Base-by-base conservation (phyloP, 1,140 invertebrate genomes). In the Diachasmimorpha longicaudata region DNA sequence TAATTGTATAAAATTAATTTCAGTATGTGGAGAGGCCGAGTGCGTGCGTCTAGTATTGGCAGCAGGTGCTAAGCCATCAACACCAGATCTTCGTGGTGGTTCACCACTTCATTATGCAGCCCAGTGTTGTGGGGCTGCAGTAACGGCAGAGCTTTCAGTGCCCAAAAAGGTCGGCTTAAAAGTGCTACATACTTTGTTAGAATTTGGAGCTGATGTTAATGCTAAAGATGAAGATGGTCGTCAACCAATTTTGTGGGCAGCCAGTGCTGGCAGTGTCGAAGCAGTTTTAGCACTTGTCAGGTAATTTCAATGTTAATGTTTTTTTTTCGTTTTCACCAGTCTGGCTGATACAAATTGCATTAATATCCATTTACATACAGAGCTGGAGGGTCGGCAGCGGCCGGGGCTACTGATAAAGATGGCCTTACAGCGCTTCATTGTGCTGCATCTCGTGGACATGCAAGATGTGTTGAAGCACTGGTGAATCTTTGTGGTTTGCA, bases 51-150 rank as follows among this genome's bases (percentile, higher is more conserved):
- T 97, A 0, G 92, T 99, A 6, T 87, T 98, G 68, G 93, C 94
- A 1, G 93, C 94, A 0, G 96, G 96, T 4, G 97, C 96, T 0
- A 92, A 94, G 78, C 91, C 96, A 13, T 94, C 95, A 0, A 95
- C 94, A 0, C 93, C 96, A 0, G 98, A 99, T 87, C 93, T 96
- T 73, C 96, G 99, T 84, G 96, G 96, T 5, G 98, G 98, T 10
- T 97, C 95, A 82, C 97, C 98, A 0, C 89, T 99, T 23, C 98
- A 99, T 87, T 99, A 99, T 89, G 97, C 98, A 0, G 97, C 97
- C 19, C 97, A 99, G 87, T 97, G 98, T 92, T 97, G 96, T 84
- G 96, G 95, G 0, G 93, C 93, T 16, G 93, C 93, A 5, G 92
- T 92, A 10, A 93, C 94, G 76, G 91, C 92, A 74, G 93, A 93